Evolutionary conservation across 2,113 vertebrate species (phyloP), one percentile per base, ranked within the genome.

Genomic region (Ammodytes dubius): DNA sequence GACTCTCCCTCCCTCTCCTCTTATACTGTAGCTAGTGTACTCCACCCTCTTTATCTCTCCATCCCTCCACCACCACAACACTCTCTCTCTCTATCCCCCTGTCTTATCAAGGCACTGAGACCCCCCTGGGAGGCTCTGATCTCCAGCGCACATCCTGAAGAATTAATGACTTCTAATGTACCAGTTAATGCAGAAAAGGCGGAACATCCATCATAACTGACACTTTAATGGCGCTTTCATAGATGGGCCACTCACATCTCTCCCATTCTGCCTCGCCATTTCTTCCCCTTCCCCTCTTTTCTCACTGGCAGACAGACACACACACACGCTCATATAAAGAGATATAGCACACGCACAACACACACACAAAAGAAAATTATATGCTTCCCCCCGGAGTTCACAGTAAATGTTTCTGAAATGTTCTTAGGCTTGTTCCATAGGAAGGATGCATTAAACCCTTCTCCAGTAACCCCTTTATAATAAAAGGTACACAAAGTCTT

Each of bases 101-200:
- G 74, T 87, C 90, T 86, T 86, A 91, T 90, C 89, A 74, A 88
- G 82, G 84, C 81, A 79, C 59, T 12, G 76, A 88, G 83, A 86
- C 90, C 90, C 94, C 27, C 86, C 84, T 90, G 94, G 93, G 93
- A 94, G 91, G 86, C 91, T 90, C 86, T 90, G 91, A 94, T 94
- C 93, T 95, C 89, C 86, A 93, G 88, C 89, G 92, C 93, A 93
- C 94, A 93, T 95, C 93, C 92, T 94, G 91, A 93, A 95, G 94
- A 95, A 95, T 95, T 95, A 95, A 95, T 95, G 94, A 93, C 92
- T 95, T 93, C 93, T 95, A 95, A 95, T 95, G 94, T 95, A 94
- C 91, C 94, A 94, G 94, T 95, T 95, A 95, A 95, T 95, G 94
- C 91, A 93, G 89, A 92, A 90, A 92, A 94, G 91, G 93, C 91